Conservation (phyloP, 2,113 vertebrate species). For the Trematocara stigmaticum region DNA sequence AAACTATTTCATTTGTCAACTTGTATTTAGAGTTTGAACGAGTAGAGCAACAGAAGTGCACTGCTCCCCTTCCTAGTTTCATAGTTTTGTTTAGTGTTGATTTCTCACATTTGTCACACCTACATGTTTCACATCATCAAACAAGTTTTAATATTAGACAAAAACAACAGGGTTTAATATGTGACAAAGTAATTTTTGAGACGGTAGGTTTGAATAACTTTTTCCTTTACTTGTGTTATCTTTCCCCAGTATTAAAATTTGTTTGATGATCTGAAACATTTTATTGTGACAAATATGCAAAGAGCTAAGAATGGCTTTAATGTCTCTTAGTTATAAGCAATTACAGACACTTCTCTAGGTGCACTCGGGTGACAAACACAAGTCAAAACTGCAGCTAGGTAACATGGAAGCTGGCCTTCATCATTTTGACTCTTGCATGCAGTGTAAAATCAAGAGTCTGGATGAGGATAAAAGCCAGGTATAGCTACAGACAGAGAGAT, state of each 20-base stretch:
- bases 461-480: background rate
- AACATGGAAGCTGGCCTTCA: background rate
- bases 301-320: background rate
- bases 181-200: background rate
- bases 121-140: background rate
- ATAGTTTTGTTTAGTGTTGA: background rate
- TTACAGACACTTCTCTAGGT: background rate
- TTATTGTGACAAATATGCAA: background rate
- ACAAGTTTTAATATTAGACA: background rate
- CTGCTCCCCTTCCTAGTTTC: background rate
- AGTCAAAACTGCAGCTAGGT: background rate
- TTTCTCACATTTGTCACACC: background rate
- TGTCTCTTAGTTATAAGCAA: background rate
- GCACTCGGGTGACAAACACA: background rate
- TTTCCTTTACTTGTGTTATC: background rate
- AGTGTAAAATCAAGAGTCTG: background rate
- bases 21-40: background rate
- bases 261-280: background rate
- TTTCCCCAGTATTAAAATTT: background rate
- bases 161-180: background rate
- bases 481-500: background rate
- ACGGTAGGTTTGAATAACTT: background rate
- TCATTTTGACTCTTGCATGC: background rate
- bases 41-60: background rate
- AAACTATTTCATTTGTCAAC: background rate